Percentiles rank a stretch among this genome's conserved stretches.
phyloP scores from a whole-genome alignment of 2,888 invertebrate species.

The Lutraria lutraria region DNA sequence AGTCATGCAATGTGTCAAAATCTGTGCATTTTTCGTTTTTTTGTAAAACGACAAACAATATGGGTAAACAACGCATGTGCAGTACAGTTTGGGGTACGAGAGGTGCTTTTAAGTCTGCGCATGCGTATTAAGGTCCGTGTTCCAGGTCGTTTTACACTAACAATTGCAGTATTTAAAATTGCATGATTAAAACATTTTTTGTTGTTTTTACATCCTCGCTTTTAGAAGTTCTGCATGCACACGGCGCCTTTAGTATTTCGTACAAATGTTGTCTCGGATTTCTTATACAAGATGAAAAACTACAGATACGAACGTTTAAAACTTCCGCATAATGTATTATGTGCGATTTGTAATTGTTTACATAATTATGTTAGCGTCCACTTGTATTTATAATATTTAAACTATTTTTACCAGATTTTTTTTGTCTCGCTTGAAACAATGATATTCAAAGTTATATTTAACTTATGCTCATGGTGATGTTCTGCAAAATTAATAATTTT shows the following conservation, averaged over 20 bases:
- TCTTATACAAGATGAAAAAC: background rate
- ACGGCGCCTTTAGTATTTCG: background rate
- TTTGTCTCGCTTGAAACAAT: too few relatives aligned
- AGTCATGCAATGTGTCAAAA: background rate
- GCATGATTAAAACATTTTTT: slow-evolving; percentile 7
- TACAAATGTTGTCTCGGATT: background rate
- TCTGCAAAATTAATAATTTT: background rate
- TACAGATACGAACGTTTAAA: background rate
- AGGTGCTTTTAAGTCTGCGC: background rate
- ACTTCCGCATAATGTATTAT: background rate
- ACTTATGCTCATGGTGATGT: background rate
- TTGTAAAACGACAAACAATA: background rate
- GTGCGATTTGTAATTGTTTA: too few relatives aligned
- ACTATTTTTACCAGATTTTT: too few relatives aligned
- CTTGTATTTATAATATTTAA: too few relatives aligned
- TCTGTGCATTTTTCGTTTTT: background rate
- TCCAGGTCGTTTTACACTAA: background rate
- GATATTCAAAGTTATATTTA: background rate
- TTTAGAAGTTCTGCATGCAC: background rate
- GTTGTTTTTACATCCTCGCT: background rate
- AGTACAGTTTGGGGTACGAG: background rate
- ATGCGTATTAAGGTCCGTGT: background rate
- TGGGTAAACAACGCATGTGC: background rate
- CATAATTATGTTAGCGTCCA: too few relatives aligned
- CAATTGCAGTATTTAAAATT: background rate